Evolutionary conservation across 2,888 invertebrate genomes (phyloP).

Genomic region (Carpatolechia fugitivella): DNA sequence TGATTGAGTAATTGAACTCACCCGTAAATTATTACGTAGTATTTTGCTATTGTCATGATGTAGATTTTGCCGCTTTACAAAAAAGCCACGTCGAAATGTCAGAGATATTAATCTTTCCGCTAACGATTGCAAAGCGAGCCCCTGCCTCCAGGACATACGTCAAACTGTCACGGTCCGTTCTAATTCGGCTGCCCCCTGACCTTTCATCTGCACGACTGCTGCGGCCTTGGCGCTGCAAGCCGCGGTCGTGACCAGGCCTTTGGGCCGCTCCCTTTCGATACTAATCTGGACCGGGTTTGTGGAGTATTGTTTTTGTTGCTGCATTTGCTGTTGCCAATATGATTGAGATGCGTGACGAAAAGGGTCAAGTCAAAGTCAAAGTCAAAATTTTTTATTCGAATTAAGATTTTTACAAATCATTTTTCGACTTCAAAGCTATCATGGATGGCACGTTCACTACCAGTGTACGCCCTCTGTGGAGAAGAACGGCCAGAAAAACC

Average conservation of each 20-base stretch:
- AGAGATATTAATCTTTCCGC: not conserved
- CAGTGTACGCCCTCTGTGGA: too few relatives aligned
- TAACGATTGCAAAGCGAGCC: not conserved
- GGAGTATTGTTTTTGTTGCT: not conserved
- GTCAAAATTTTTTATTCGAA: too few relatives aligned
- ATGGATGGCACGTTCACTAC: too few relatives aligned
- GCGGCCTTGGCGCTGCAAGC: slow-evolving; percentile 53
- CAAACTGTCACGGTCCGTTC: slow-evolving; percentile 30
- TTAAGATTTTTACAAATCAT: too few relatives aligned
- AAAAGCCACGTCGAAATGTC: too few relatives aligned
- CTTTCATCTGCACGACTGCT: slow-evolving; percentile 61
- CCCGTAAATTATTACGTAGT: too few relatives aligned
- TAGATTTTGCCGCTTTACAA: too few relatives aligned
- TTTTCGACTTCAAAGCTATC: too few relatives aligned
- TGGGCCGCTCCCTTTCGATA: not conserved
- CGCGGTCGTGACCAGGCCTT: not conserved
- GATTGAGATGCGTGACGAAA: not conserved
- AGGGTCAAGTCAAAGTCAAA: too few relatives aligned
- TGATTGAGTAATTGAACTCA: too few relatives aligned
- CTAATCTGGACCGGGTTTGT: not conserved
- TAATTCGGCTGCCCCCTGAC: slow-evolving; percentile 58
- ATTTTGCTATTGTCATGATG: too few relatives aligned
- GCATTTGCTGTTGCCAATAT: not conserved
- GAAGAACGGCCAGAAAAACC: too few relatives aligned
- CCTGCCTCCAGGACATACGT: not conserved